Base-by-base conservation (phyloP, 2,797 vertebrate genomes). In the Lophotriccus pileatus region DNA sequence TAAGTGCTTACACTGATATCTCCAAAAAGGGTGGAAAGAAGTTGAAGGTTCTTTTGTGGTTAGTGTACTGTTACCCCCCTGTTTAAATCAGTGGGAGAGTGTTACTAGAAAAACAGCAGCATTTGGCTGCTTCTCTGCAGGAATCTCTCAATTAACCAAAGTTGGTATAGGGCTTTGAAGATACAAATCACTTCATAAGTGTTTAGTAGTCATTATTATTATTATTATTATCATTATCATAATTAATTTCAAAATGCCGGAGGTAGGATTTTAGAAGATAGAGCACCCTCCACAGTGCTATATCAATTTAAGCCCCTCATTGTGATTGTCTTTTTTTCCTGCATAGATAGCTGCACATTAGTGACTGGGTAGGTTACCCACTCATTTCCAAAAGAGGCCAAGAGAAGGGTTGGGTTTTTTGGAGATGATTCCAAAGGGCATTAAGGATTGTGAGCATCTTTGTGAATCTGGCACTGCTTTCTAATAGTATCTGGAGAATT, bases 121-220 rank as follows among this genome's bases (percentile, higher is more conserved):
- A 32, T 84, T 89, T 93, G 68, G 47, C 63, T 85, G 49, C 53
- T 84, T 64, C 78, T 94, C 78, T 91, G 60, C 64, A 80, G 81
- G 78, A 83, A 56, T 95, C 67, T 59, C 77, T 92, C 77, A 89
- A 76, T 95, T 95, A 94, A 63, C 80, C 4, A 2, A 92, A 82
- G 74, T 90, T 93, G 82, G 34, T 73, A 13, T 28, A 22, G 47
- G 30, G 37, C 60, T 93, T 90, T 89, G 88, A 94, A 92, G 88
- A 89, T 90, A 89, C 6, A 80, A 91, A 93, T 96, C 80, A 70
- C 52, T 85, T 83, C 8, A 1, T 63, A 86, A 90, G 70, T 90
- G 34, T 92, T 94, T 94, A 93, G 90, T 74, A 94, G 84, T 95
- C 77, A 79, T 86, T 91, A 88, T 86, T 93, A 56, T 81, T 84